Base-by-base conservation (phyloP, 2,797 vertebrate species). In the Sylvilagus floridanus region DNA sequence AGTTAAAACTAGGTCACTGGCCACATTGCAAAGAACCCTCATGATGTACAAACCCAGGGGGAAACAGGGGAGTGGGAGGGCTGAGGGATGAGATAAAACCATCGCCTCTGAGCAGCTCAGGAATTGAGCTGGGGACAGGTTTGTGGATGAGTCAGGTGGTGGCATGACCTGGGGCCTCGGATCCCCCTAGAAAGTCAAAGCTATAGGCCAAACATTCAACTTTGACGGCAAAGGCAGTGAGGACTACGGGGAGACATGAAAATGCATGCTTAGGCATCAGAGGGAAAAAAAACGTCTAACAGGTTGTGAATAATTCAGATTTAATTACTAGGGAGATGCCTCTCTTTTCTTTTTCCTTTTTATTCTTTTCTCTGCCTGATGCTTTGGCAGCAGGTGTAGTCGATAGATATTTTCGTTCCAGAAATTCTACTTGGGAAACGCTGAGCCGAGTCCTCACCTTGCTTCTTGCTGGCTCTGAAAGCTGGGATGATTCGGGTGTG, bases 271-370 rank as follows among this genome's bases (percentile, higher is more conserved):
- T 83, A 85, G 75, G 13, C 26, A 84, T 87, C 90, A 91, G 85
- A 93, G 63, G 83, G 22, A 42, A 19, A 54, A 54, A 54, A 65
- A 68, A 32, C 71, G 63, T 94, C 88, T 93, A 97, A 94, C 96
- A 89, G 90, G 94, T 96, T 96, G 96, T 95, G 95, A 97, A 97
- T 96, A 95, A 97, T 97, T 97, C 96, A 95, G 93, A 93, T 96
- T 95, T 97, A 96, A 97, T 96, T 93, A 91, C 92, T 52, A 96
- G 69, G 83, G 93, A 97, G 96, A 96, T 83, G 90, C 88, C 77
- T 96, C 86, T 69, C 68, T 78, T 95, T 90, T 84, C 69, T 52
- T 69, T 72, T 81, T 52, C 57, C 76, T 84, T 71, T 94, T 93
- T 63, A 84, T 96, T 94, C 94, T 78, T 90, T 68, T 50, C 47